Evolutionary conservation across 2,113 vertebrate genomes (phyloP), one percentile per base, ranked within the genome.

Genomic region (Genyomyrus donnyi): DNA sequence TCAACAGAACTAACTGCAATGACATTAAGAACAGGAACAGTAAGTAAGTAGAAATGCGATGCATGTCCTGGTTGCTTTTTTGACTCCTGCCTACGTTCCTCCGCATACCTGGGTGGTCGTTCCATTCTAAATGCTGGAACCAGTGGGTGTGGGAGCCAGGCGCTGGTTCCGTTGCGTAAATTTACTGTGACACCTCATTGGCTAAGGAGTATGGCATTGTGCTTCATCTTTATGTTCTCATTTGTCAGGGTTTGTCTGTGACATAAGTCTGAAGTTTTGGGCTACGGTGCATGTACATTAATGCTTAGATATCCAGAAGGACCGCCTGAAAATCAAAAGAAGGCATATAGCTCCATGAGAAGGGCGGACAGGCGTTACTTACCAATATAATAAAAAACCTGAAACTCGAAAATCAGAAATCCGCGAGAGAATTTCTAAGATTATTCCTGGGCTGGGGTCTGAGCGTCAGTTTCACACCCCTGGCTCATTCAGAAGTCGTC

Each of bases 1-100:
- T 15, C 74, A 80, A 39, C 74, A 80, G 74, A 35, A 80, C 74
- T 80, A 80, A 80, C 74, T 80, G 74, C 74, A 80, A 80, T 80
- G 35, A 80, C 74, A 39, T 80, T 80, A 80, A 42, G 74, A 42
- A 80, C 35, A 39, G 74, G 74, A 80, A 80, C 74, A 80, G 74
- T 80, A 39, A 80, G 74, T 80, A 80, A 80, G 74, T 80, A 42
- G 74, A 35, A 80, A 15, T 7, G 35, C 35, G 35, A 39, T 42
- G 74, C 35, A 42, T 80, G 74, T 42, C 74, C 42, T 80, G 74
- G 74, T 80, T 80, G 17, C 31, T 80, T 80, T 42, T 35, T 42
- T 80, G 35, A 80, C 31, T 42, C 35, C 35, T 80, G 74, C 74
- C 74, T 80, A 19, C 35, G 74, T 80, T 80, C 35, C 35, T 80